Base-by-base conservation (phyloP, 2,113 vertebrate species). In the Rhabdomys dilectus region DNA sequence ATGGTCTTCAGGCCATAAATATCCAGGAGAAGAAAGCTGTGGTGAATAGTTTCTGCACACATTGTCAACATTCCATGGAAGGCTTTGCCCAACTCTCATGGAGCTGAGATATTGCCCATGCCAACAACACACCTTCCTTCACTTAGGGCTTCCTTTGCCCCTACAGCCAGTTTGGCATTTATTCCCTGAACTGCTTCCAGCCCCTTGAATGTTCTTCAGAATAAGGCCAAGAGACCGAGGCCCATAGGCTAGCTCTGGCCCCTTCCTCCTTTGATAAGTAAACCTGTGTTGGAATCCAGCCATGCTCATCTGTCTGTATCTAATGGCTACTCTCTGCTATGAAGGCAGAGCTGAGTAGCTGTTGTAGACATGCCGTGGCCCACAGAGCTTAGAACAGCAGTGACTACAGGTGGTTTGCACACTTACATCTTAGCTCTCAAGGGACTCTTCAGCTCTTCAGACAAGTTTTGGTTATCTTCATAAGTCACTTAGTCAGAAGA, bases 381-480 rank as follows among this genome's bases (percentile, higher is more conserved):
- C 39, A 92, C 16, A 91, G 66, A 93, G 34, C 60, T 94, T 81
- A 81, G 73, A 86, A 53, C 16, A 39, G 75, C 89, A 89, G 39
- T 88, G 73, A 90, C 42, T 76, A 36, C 17, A 48, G 42, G 64
- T 88, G 31, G 66, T 36, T 81, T 88, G 60, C 29, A 66, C 84
- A 73, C 31, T 16, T 88, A 5, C 68, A 19, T 91, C 48, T 26
- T 60, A 66, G 62, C 9, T 73, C n/a, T 91, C 29, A 72, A 66
- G 36, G 31, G 45, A 73, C 7, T 82, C 51, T 77, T 77, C 48
- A 80, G 36, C 7, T 82, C 51, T 77, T 77, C 48, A 80, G 36
- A 53, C 58, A 91, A 60, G 36, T 88, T 85, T 56, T 91, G 12
- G 73, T 93, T 39, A 70, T 81, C 60, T 72, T 96, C 36, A 93